A percentile compares a stretch with the other conserved stretches of the same genome.
Evolutionary conservation across 2,888 invertebrate genomes (phyloP).

Genomic region (Epiblema foenella): DNA sequence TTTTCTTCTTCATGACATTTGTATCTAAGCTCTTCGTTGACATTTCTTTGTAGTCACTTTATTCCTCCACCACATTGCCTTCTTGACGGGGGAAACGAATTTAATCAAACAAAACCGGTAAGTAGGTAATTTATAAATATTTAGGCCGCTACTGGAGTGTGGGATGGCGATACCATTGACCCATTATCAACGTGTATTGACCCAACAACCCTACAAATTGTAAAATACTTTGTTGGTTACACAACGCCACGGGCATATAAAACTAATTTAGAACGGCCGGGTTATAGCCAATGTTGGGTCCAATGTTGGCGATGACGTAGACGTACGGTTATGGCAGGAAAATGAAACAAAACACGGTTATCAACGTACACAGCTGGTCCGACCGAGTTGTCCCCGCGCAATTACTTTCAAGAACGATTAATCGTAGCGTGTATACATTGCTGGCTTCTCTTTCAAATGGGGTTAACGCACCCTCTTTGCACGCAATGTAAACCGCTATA

Average conservation of each 20-base stretch:
- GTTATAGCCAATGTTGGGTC: slow-evolving; percentile 51
- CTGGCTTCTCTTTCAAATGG: slow-evolving; percentile 31
- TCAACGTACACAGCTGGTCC: slow-evolving; percentile 74
- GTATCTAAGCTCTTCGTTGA: not conserved
- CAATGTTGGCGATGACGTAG: slow-evolving; percentile 61
- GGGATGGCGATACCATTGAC: slow-evolving; percentile 52
- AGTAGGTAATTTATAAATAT: slow-evolving; percentile 42
- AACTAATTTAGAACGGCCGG: slow-evolving; percentile 46
- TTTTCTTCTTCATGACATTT: not conserved
- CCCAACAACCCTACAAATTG: slow-evolving; percentile 50
- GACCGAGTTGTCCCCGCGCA: slow-evolving; percentile 47
- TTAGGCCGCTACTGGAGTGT: slow-evolving; percentile 51
- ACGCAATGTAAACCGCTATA: slow-evolving; percentile 39
- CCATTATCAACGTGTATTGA: slow-evolving; percentile 53
- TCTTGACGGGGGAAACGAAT: slow-evolving; percentile 1
- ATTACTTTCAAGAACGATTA: slow-evolving; percentile 47
- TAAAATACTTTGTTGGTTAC: slow-evolving; percentile 42
- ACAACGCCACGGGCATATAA: slow-evolving; percentile 18
- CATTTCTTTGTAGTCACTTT: slow-evolving; percentile 8
- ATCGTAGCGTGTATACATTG: slow-evolving; percentile 50
- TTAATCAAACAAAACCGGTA: slow-evolving; percentile 37
- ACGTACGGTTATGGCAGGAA: slow-evolving; percentile 65
- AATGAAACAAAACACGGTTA: slow-evolving; percentile 73
- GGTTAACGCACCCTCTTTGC: not conserved
- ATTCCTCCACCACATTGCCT: slow-evolving; percentile 1